Evolutionary conservation across 2,888 invertebrate species (phyloP).

Genomic region (Papilio gigon): DNA sequence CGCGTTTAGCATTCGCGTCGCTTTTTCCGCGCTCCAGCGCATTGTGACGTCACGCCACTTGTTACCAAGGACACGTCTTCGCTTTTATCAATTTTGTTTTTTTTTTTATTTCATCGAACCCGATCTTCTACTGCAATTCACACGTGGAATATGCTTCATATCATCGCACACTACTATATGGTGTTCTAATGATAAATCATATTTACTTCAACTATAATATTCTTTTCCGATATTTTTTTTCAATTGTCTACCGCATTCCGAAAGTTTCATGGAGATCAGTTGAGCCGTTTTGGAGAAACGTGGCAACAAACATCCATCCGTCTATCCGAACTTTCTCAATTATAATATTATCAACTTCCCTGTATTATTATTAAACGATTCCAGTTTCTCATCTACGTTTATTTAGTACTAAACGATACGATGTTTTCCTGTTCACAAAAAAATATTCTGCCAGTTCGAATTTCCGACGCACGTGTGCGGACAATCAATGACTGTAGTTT

Average conservation of each 20-base stretch:
- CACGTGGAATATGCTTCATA: background rate
- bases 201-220: background rate
- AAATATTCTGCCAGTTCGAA: constrained; percentile 25
- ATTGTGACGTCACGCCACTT: constrained; percentile 38
- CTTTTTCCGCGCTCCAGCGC: constrained; percentile 40
- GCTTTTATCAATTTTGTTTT: constrained; percentile 19
- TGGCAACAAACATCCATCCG: too few relatives aligned
- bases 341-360: too few relatives aligned
- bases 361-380: background rate
- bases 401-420: background rate
- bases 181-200: background rate
- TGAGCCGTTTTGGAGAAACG: too few relatives aligned
- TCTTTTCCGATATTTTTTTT: too few relatives aligned
- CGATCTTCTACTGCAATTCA: background rate
- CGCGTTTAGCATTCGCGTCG: constrained; percentile 37
- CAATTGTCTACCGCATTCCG: too few relatives aligned
- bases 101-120: background rate
- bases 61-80: constrained; percentile 38
- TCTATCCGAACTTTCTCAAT: too few relatives aligned
- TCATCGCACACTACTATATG: constrained; percentile 13
- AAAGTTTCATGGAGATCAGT: too few relatives aligned
- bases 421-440: constrained; percentile 19
- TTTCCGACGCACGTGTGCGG: constrained; percentile 30
- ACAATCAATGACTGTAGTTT: constrained; percentile 10
- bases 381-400: background rate